Evolutionary conservation across 2,113 vertebrate species (phyloP).

Genomic region (Trematomus loennbergii): DNA sequence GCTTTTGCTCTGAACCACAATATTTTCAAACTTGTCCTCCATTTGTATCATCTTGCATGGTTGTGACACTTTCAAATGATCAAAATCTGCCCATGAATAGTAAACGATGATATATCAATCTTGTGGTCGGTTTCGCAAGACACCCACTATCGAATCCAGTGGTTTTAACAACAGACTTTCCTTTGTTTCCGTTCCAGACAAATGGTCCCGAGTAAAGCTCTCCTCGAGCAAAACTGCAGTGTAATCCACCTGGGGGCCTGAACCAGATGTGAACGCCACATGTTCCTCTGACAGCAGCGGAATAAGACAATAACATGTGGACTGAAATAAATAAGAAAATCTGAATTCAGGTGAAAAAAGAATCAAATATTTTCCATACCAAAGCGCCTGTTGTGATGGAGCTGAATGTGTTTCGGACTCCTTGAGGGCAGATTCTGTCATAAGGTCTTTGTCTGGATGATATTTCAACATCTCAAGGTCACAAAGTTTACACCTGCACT

Average conservation of each 20-base stretch:
- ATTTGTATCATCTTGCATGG: too few relatives aligned
- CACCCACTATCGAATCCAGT: neutral
- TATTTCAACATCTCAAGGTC: slow-evolving; percentile 3
- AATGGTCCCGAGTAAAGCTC: neutral
- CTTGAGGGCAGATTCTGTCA: neutral
- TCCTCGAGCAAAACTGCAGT: neutral
- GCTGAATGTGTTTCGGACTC: neutral
- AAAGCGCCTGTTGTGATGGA: neutral
- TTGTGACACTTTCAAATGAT: too few relatives aligned
- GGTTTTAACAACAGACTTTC: slow-evolving; percentile 10
- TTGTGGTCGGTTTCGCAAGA: neutral
- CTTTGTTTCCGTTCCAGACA: slow-evolving; percentile 24
- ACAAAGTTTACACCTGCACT: slow-evolving; percentile 5
- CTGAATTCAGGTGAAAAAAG: slow-evolving; percentile 1
- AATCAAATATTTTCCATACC: slow-evolving; percentile 2
- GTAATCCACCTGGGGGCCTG: neutral
- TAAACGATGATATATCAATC: neutral
- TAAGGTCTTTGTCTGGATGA: slow-evolving; percentile 16
- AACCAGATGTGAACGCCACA: slow-evolving; percentile 32
- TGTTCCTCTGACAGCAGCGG: neutral
- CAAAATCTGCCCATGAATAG: too few relatives aligned
- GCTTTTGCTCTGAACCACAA: too few relatives aligned
- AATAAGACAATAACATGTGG: neutral
- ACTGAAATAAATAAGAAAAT: neutral
- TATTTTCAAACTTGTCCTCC: too few relatives aligned